These are phyloP conservation scores for Stictocephala bisonia DNA, from an alignment of 2,888 invertebrate genomes.

Conservation along the genomic window DNA sequence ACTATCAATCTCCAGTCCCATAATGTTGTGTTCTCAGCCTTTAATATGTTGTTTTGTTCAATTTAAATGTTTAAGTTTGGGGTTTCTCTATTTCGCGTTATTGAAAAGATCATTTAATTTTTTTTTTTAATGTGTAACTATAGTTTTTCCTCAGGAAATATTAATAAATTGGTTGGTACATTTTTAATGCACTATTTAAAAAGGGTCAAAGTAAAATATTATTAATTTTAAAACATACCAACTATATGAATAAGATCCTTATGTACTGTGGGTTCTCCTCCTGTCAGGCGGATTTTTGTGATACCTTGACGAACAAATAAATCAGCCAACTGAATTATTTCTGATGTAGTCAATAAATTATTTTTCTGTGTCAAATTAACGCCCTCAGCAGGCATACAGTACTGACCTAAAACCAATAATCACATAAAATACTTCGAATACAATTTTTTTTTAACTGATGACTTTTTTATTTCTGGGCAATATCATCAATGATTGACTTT, in stretches of 20 bases:
- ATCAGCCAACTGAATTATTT: conserved; percentile 81
- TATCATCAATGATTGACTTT: too few species aligned
- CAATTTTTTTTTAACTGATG: background rate
- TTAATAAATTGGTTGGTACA: too few species aligned
- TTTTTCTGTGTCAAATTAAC: conserved; percentile 82
- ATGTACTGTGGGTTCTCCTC: conserved; percentile 96
- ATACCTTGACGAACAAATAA: conserved; percentile 92
- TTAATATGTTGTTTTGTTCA: too few species aligned
- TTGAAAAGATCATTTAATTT: too few species aligned
- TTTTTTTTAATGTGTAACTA: conserved; percentile 10
- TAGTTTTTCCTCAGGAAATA: background rate
- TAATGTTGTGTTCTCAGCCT: too few species aligned
- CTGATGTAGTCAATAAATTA: conserved; percentile 81
- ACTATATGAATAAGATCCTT: conserved; percentile 87
- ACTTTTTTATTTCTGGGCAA: background rate
- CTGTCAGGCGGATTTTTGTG: conserved; percentile 92
- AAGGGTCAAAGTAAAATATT: too few species aligned
- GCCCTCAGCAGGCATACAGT: conserved; percentile 99
- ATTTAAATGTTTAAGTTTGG: too few species aligned
- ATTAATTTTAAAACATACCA: conserved; percentile 67
- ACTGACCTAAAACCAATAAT: conserved; percentile 75
- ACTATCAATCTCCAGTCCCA: too few species aligned
- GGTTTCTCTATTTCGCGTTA: too few species aligned
- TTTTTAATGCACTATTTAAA: too few species aligned
- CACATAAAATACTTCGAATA: background rate